phyloP scores from a whole-genome alignment of 2,113 vertebrate genomes.

The Neomonachus schauinslandi region DNA sequence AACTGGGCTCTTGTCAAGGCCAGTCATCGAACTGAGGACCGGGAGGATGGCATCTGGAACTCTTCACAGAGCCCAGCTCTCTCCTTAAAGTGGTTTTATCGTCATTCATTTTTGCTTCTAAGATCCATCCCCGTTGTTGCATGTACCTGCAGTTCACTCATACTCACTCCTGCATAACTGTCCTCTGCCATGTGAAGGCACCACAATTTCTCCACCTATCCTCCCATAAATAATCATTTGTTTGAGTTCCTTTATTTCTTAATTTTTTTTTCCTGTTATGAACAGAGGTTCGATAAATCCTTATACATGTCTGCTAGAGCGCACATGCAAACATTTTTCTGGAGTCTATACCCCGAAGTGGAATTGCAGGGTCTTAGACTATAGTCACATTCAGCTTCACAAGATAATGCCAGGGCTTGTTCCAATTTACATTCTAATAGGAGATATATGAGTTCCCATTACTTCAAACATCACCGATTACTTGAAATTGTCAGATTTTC shows the following conservation, averaged over 20 bases:
- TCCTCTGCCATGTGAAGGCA: not conserved
- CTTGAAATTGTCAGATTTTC: constrained; percentile 30
- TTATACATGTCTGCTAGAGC: not conserved
- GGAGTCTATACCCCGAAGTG: not conserved
- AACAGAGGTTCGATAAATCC: not conserved
- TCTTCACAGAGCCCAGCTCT: not conserved
- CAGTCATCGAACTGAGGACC: not conserved
- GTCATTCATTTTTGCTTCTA: not conserved
- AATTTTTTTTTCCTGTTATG: not conserved
- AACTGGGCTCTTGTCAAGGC: not conserved
- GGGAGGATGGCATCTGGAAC: not conserved
- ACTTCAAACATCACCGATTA: constrained; percentile 36
- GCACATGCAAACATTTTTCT: not conserved
- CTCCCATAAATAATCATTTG: not conserved
- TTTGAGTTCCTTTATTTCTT: not conserved
- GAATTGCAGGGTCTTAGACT: not conserved
- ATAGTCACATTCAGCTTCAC: not conserved
- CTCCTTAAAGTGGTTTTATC: not conserved
- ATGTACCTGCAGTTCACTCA: not conserved
- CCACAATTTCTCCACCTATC: not conserved
- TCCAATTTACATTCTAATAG: not conserved
- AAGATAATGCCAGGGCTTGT: not conserved
- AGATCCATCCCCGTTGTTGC: not conserved
- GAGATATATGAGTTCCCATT: not conserved
- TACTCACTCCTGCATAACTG: not conserved